phyloP scores from a whole-genome alignment of 2,797 vertebrate species.

The Melanotaenia trifasciata region DNA sequence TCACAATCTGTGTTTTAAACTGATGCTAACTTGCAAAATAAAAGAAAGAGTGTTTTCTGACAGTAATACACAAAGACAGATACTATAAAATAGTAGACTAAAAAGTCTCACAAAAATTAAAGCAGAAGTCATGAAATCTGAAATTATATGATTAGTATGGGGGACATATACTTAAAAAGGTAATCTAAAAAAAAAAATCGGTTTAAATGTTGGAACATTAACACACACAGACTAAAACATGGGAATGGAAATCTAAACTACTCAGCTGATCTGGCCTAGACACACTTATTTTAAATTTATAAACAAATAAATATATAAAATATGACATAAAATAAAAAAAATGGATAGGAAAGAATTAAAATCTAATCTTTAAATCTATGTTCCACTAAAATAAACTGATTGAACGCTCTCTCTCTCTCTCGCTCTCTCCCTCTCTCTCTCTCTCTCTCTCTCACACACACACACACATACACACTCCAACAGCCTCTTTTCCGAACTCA shows the following conservation, averaged over 20 bases:
- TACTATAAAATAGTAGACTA: background rate
- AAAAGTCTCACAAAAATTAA: background rate
- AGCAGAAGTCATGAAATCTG: background rate
- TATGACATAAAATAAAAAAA: constrained; percentile 5
- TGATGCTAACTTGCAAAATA: constrained; percentile 14
- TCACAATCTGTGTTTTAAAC: background rate
- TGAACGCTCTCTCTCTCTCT: background rate
- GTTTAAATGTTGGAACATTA: constrained; percentile 54
- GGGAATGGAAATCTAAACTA: constrained; percentile 17
- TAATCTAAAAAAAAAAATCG: constrained; percentile 52
- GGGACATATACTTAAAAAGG: constrained; percentile 52
- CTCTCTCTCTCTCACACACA: background rate
- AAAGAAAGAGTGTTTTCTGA: background rate
- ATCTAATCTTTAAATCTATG: background rate
- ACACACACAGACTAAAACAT: background rate
- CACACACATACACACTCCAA: constrained; percentile 3
- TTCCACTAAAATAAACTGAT: constrained; percentile 14
- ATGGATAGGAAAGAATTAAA: background rate
- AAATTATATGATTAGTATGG: background rate
- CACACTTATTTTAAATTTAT: background rate
- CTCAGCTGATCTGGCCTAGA: constrained; percentile 25
- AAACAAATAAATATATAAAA: background rate
- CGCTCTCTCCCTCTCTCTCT: background rate
- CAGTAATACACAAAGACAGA: background rate
- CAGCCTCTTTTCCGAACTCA: constrained; percentile 27